Evolutionary conservation across 2,113 vertebrate species (phyloP).

Genomic region (Rhabdomys dilectus): DNA sequence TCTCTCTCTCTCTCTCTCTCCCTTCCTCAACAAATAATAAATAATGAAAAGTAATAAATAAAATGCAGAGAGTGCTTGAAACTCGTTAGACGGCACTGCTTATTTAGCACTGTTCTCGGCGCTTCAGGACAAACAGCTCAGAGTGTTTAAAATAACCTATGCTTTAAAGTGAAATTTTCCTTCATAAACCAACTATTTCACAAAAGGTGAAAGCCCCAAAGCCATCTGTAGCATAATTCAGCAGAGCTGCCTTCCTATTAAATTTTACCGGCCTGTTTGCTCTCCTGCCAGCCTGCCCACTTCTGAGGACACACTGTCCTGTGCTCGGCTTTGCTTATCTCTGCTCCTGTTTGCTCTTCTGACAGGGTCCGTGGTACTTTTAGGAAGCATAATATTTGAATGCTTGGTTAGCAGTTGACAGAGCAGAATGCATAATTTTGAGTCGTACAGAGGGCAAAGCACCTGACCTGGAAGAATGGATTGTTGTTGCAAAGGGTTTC

Average conservation of each 20-base stretch:
- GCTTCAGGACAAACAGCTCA: background rate
- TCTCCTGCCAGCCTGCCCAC: background rate
- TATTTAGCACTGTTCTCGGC: background rate
- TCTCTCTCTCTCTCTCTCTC: fast-evolving
- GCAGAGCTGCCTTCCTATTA: background rate
- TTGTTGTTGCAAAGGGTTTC: background rate
- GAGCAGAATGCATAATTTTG: background rate
- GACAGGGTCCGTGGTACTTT: background rate
- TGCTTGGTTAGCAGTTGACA: background rate
- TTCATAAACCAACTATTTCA: background rate
- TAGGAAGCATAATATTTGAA: constrained; percentile 18
- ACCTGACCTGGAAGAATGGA: background rate
- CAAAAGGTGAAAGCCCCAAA: background rate
- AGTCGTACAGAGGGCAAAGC: background rate
- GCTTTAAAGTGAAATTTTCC: background rate
- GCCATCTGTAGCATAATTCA: background rate
- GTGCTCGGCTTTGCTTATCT: constrained; percentile 33
- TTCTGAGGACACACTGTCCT: background rate
- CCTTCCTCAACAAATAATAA: background rate
- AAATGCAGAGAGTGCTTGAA: background rate
- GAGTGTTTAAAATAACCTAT: background rate
- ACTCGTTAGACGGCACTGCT: background rate
- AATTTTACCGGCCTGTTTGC: constrained; percentile 32
- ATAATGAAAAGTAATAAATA: background rate
- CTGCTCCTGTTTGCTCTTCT: constrained; percentile 56